These are phyloP conservation scores for Leptinotarsa haldemani DNA, from an alignment of 2,888 invertebrate genomes.

Conservation along the genomic window DNA sequence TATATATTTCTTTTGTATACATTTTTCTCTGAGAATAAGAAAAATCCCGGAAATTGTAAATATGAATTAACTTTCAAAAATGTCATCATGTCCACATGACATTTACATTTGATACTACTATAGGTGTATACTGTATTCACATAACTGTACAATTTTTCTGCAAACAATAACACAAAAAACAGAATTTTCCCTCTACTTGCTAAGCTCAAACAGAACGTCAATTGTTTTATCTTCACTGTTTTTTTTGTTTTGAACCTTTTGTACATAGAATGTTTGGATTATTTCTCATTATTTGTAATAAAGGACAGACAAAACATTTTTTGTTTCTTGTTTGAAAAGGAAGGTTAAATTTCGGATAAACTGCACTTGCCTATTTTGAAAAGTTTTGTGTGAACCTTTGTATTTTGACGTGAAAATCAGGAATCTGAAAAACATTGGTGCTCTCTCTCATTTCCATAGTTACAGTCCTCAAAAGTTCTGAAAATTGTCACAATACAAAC, in stretches of 20 bases:
- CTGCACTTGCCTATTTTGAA: too few species aligned
- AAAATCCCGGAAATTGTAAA: not conserved
- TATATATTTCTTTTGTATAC: conserved; percentile 1
- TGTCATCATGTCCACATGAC: not conserved
- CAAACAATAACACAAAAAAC: not conserved
- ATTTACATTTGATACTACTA: not conserved
- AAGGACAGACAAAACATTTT: conserved; percentile 16
- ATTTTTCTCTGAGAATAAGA: not conserved
- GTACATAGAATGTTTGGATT: conserved; percentile 30
- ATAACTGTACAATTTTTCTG: conserved; percentile 3
- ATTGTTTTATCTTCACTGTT: conserved; percentile 25
- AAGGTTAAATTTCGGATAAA: too few species aligned
- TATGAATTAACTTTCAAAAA: not conserved
- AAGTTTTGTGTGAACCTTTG: too few species aligned
- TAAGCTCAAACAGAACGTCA: conserved; percentile 27
- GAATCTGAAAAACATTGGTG: too few species aligned
- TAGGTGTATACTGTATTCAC: not conserved
- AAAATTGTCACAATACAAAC: too few species aligned
- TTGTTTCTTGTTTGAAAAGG: not conserved
- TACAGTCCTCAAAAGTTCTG: too few species aligned
- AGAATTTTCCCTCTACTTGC: not conserved
- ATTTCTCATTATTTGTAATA: conserved; percentile 29
- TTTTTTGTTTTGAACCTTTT: conserved; percentile 33
- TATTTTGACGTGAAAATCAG: too few species aligned
- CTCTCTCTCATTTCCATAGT: too few species aligned